These are phyloP conservation scores for Phalloptychus januarius DNA, from an alignment of 2,797 vertebrate genomes.

Conservation along the genomic window DNA sequence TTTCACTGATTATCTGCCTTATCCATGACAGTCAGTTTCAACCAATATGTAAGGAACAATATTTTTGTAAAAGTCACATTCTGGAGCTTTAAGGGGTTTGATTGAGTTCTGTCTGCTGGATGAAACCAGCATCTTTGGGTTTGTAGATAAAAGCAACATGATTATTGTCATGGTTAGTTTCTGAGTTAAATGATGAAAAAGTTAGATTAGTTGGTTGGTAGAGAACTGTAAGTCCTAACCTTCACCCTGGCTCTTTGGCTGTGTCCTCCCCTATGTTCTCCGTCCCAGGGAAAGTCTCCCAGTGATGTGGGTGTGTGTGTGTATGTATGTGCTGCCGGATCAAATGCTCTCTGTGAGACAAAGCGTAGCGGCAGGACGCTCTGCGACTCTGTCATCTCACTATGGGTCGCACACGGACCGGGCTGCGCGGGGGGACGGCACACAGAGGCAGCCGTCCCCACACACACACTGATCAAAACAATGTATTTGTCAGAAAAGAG, in stretches of 20 bases:
- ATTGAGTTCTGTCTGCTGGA: not conserved
- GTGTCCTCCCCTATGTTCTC: constrained; percentile 63
- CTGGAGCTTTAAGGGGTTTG: not conserved
- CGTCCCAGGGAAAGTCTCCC: constrained; percentile 61
- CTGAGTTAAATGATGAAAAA: constrained; percentile 29
- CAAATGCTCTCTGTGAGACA: constrained; percentile 78
- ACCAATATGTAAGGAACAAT: too few species aligned
- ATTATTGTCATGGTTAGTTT: not conserved
- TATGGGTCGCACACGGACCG: constrained; percentile 62
- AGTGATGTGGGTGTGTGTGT: constrained; percentile 33
- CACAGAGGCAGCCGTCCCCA: constrained; percentile 63
- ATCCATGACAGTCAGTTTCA: too few species aligned
- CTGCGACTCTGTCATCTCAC: constrained; percentile 79
- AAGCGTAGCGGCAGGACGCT: constrained; percentile 76
- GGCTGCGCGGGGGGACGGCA: constrained; percentile 68
- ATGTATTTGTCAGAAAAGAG: constrained; percentile 78
- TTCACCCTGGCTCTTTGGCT: constrained; percentile 58
- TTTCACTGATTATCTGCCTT: too few species aligned
- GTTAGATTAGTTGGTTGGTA: constrained; percentile 41
- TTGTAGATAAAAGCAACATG: not conserved
- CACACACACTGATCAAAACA: constrained; percentile 80
- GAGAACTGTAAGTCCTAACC: constrained; percentile 63
- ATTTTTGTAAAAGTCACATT: not conserved
- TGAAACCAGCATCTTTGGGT: not conserved
- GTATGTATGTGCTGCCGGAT: constrained; percentile 62